Conservation (phyloP, 2,888 invertebrate species). For the Chymomyza fuscimana region DNA sequence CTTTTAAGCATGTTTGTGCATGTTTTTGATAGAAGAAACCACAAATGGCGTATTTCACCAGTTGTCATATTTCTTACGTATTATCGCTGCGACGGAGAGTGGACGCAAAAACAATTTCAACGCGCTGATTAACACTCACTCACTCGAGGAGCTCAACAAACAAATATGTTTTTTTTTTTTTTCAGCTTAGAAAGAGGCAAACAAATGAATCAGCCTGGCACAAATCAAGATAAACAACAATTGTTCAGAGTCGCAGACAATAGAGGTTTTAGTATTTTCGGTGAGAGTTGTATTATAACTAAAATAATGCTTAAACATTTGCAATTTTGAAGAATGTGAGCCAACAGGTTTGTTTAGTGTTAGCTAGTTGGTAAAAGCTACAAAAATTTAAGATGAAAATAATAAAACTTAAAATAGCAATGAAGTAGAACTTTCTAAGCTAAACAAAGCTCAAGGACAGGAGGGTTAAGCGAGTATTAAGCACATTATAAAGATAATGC, state of each 20-base stretch:
- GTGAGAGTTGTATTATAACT: neutral
- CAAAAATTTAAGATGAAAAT: neutral
- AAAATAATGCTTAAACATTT: neutral
- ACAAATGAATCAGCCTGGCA: constrained; percentile 28
- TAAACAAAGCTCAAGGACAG: neutral
- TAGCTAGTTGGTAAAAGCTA: neutral
- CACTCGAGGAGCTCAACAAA: constrained; percentile 12
- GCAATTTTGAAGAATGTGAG: neutral
- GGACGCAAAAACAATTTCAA: neutral
- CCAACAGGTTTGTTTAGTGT: neutral
- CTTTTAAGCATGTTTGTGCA: neutral
- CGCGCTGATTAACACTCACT: neutral
- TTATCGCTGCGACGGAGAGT: neutral
- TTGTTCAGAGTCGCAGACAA: constrained; percentile 12
- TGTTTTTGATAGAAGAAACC: neutral
- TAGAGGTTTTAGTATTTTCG: neutral
- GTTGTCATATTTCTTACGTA: neutral
- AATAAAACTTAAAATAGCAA: too few relatives aligned
- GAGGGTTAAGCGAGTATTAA: neutral
- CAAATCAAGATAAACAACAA: constrained; percentile 28
- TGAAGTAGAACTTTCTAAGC: neutral
- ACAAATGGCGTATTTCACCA: neutral
- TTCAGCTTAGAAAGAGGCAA: constrained; percentile 19
- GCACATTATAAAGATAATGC: neutral
- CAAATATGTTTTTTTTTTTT: constrained; percentile 32